These are phyloP conservation scores for Magallana ariakensis DNA, from an alignment of 1,140 invertebrate genomes.

Conservation along the genomic window DNA sequence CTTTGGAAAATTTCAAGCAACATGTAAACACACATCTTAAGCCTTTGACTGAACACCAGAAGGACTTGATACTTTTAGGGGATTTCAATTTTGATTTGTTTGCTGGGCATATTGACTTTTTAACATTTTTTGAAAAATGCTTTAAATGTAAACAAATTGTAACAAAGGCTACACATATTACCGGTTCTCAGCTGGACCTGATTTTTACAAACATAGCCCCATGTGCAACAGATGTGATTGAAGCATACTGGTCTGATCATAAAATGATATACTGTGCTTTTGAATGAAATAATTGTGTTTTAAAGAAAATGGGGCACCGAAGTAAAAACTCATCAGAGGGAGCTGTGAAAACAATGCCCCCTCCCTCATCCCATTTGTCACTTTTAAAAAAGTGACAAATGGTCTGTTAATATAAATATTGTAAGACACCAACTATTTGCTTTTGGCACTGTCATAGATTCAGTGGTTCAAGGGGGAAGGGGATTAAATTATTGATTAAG, in stretches of 20 bases:
- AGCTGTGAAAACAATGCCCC: background rate
- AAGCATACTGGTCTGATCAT: conserved; percentile 10
- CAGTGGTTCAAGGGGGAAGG: no score
- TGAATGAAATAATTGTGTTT: background rate
- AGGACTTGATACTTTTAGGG: conserved; percentile 29
- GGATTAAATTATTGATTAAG: no score
- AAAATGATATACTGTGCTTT: conserved; percentile 25
- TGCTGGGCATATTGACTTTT: conserved; percentile 31
- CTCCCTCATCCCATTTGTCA: background rate
- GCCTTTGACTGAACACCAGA: background rate
- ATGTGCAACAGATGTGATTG: background rate
- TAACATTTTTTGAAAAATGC: conserved; percentile 28
- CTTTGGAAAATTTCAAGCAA: background rate
- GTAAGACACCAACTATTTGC: no score
- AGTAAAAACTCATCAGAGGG: background rate
- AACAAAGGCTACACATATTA: conserved; percentile 25
- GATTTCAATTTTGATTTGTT: conserved; percentile 50
- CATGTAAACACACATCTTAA: background rate
- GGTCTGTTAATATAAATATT: no score
- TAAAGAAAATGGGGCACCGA: background rate
- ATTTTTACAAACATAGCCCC: conserved; percentile 24
- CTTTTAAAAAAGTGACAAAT: no score
- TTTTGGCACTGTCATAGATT: no score
- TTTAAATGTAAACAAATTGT: conserved; percentile 39
- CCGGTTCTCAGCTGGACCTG: conserved; percentile 28